Percentiles rank a stretch among this genome's conserved stretches.
These are phyloP conservation scores for Lithophane ornitopus DNA, from an alignment of 2,888 invertebrate genomes.

Conservation along the genomic window DNA sequence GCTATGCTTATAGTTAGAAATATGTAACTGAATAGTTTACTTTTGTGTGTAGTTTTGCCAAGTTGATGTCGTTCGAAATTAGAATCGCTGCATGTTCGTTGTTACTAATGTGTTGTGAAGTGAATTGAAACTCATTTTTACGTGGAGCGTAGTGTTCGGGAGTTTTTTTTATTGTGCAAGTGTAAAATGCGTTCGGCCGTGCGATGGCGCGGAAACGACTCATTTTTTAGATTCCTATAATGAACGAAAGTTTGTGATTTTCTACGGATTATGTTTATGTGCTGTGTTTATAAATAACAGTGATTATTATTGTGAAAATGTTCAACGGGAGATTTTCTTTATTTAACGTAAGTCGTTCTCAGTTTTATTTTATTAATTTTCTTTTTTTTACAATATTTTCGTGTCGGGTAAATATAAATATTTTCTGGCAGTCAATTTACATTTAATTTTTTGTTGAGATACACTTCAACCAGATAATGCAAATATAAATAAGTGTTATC, in stretches of 20 bases:
- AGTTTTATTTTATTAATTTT: neutral
- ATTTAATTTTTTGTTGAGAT: neutral
- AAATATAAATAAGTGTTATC: conserved; percentile 52
- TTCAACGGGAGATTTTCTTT: conserved; percentile 60
- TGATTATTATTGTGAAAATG: conserved; percentile 64
- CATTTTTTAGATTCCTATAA: conserved; percentile 73
- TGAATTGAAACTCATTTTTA: conserved; percentile 71
- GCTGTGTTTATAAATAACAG: conserved; percentile 60
- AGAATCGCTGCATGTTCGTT: conserved; percentile 73
- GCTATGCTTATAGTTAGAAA: conserved; percentile 78
- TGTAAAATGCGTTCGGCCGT: conserved; percentile 75
- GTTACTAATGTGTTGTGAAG: conserved; percentile 71
- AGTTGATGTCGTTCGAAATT: conserved; percentile 82
- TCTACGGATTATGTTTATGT: conserved; percentile 54
- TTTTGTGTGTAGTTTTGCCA: conserved; percentile 85
- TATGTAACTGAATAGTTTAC: conserved; percentile 80
- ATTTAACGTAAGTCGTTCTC: conserved; percentile 58
- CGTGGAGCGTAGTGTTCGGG: conserved; percentile 65
- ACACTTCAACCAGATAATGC: conserved; percentile 32
- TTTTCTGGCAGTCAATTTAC: conserved; percentile 10
- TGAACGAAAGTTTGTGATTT: conserved; percentile 66
- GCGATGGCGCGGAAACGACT: conserved; percentile 79
- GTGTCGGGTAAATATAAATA: neutral
- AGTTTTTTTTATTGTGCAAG: conserved; percentile 68
- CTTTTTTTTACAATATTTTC: neutral